Conservation (phyloP, 2,113 vertebrate genomes). For the Cephalopholis sonnerati region DNA sequence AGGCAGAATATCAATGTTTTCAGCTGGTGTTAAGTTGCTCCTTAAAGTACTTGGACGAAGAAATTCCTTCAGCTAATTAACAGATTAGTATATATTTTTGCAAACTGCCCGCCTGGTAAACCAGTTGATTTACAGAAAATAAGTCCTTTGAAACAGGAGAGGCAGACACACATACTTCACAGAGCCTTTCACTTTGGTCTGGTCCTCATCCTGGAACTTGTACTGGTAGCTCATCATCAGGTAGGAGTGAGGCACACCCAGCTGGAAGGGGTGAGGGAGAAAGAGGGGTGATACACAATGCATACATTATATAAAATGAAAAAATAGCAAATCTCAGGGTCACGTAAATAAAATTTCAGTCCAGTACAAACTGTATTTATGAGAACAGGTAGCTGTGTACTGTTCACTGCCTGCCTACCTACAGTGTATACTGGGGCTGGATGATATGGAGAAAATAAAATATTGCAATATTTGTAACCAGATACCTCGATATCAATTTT, state of each 20-base stretch:
- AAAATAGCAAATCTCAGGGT: not conserved
- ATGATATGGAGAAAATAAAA: too few relatives aligned
- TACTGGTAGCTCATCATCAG: slow-evolving; percentile 97
- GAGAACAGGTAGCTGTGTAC: not conserved
- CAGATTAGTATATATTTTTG: not conserved
- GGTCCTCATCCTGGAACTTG: slow-evolving; percentile 98
- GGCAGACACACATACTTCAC: slow-evolving; percentile 88
- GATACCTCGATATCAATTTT: too few relatives aligned
- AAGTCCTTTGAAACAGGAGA: not conserved
- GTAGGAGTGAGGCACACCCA: slow-evolving; percentile 95
- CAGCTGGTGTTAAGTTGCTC: not conserved
- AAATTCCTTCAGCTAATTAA: not conserved
- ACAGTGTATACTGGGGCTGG: not conserved
- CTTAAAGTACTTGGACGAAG: not conserved
- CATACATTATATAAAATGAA: not conserved
- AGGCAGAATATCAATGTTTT: not conserved
- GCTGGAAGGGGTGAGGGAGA: slow-evolving; percentile 77
- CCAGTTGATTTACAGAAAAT: not conserved
- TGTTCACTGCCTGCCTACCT: not conserved
- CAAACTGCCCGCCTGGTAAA: not conserved
- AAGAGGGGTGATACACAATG: not conserved
- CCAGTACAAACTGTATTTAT: not conserved
- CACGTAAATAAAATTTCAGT: not conserved
- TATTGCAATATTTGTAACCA: too few relatives aligned
- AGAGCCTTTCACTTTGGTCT: slow-evolving; percentile 95